Conservation (phyloP, 2,888 invertebrate species). For the Eupithecia subfuscata region DNA sequence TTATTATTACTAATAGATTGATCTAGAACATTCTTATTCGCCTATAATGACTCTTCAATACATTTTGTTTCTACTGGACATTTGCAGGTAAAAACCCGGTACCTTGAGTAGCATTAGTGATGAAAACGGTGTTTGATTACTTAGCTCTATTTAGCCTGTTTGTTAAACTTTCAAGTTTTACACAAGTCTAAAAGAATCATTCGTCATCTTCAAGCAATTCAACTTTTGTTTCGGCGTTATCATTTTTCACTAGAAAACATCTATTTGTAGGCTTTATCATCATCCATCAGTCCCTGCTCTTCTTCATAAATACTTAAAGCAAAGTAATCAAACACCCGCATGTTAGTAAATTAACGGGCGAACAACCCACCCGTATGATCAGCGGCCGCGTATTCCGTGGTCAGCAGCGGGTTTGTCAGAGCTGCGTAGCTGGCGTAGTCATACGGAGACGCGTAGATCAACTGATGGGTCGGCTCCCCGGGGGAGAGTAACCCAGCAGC, state of each 20-base stretch:
- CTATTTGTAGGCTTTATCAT: neutral
- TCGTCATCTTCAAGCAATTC: neutral
- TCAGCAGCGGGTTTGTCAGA: conserved; percentile 91
- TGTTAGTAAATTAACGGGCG: conserved; percentile 75
- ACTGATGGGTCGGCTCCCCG: conserved; percentile 89
- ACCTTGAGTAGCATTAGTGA: conserved; percentile 73
- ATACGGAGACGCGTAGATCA: conserved; percentile 94
- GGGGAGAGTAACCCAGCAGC: conserved; percentile 80
- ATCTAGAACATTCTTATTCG: conserved; percentile 48
- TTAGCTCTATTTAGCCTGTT: conserved; percentile 17
- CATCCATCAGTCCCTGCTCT: neutral
- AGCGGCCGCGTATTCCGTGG: conserved; percentile 90
- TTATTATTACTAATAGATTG: conserved; percentile 48
- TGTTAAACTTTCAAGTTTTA: neutral
- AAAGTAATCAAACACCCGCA: conserved; percentile 45
- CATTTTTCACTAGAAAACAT: neutral
- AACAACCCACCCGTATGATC: conserved; percentile 97
- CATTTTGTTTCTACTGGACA: conserved; percentile 57
- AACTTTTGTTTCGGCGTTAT: neutral
- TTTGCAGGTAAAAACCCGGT: conserved; percentile 63
- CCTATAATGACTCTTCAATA: conserved; percentile 58
- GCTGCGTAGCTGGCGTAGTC: conserved; percentile 97
- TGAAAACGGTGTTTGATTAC: conserved; percentile 61
- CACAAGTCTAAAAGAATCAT: neutral
- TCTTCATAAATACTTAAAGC: neutral